Percentiles rank a stretch among this genome's conserved stretches.
Evolutionary conservation across 2,113 vertebrate species (phyloP).

Genomic region (Ceuthmochares aereus): DNA sequence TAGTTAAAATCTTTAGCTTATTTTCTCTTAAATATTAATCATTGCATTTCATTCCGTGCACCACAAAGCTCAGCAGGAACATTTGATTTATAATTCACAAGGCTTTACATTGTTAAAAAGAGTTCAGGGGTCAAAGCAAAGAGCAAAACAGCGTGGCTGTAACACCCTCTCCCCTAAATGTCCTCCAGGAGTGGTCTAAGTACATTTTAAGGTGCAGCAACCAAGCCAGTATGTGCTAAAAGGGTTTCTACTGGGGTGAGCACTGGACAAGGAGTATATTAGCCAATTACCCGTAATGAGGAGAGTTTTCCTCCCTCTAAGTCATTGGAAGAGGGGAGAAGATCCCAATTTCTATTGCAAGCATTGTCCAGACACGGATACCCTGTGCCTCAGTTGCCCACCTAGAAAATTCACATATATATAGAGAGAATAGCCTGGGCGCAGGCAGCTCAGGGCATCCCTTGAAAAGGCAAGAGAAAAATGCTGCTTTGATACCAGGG

Average conservation of each 20-base stretch:
- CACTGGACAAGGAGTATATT: neutral
- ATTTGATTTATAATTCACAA: constrained; percentile 41
- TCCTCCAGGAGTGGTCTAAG: neutral
- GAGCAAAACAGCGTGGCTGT: neutral
- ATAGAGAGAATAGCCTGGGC: neutral
- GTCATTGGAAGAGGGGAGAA: neutral
- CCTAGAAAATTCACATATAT: neutral
- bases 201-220: neutral
- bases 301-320: neutral
- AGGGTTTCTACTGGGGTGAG: neutral
- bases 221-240: neutral
- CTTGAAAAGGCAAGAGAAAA: neutral
- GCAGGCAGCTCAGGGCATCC: neutral
- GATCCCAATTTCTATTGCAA: neutral
- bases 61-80: constrained; percentile 55
- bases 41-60: constrained; percentile 54
- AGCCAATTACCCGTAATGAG: neutral
- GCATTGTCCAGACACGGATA: neutral
- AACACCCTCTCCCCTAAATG: constrained; percentile 12
- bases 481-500: neutral
- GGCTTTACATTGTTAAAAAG: constrained; percentile 36
- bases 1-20: constrained; percentile 48
- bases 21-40: constrained; percentile 74
- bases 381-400: neutral
- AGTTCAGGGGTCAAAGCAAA: neutral